Conservation (phyloP, 2,113 vertebrate genomes). For the Hyperoodon ampullatus region DNA sequence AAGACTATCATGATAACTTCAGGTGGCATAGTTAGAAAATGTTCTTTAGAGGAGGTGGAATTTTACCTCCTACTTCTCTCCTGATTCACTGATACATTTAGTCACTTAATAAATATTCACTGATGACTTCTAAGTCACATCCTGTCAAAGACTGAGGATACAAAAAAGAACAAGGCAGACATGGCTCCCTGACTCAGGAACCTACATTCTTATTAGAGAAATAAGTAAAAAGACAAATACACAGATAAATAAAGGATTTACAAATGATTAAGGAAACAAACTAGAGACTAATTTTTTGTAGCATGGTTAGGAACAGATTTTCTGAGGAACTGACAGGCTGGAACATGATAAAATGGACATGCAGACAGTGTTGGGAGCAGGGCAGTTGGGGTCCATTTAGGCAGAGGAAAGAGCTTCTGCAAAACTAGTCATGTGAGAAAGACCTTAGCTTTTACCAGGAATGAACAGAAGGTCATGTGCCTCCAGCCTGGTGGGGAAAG, state of each 20-base stretch:
- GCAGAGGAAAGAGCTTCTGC: not conserved
- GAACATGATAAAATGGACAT: not conserved
- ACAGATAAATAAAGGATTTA: not conserved
- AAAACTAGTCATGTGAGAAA: not conserved
- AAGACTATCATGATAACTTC: not conserved
- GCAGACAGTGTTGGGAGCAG: not conserved
- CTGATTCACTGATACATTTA: not conserved
- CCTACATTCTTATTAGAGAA: not conserved
- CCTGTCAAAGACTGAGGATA: not conserved
- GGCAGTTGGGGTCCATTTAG: not conserved
- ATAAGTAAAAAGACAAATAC: not conserved
- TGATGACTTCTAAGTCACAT: not conserved
- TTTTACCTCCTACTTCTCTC: slow-evolving; percentile 4
- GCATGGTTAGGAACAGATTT: not conserved
- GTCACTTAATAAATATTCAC: not conserved
- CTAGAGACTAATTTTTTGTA: not conserved
- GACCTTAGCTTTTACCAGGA: not conserved
- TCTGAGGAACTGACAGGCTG: not conserved
- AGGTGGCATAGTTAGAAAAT: not conserved
- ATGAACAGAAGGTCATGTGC: not conserved
- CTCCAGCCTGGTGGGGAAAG: not conserved
- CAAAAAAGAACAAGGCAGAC: not conserved
- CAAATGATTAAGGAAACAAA: not conserved
- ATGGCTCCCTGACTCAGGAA: not conserved
- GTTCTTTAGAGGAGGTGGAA: not conserved